Conservation (phyloP, 2,113 vertebrate genomes). For the Misgurnus anguillicaudatus region DNA sequence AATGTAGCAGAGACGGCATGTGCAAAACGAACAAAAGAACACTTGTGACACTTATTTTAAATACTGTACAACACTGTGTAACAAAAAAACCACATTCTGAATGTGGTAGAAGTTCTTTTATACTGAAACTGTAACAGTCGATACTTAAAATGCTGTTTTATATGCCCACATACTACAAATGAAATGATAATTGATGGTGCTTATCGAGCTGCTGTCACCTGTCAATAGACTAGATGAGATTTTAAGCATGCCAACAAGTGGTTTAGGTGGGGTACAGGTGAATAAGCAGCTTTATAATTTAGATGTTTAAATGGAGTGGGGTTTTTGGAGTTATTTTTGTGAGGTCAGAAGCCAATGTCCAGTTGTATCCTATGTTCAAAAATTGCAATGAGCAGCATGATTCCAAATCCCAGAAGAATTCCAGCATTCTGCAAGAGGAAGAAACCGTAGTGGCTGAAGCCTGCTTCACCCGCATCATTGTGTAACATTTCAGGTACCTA, state of each 20-base stretch:
- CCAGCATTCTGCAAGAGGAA: constrained; percentile 97
- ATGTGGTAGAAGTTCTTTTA: constrained; percentile 14
- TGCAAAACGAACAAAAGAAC: constrained; percentile 17
- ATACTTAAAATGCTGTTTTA: not conserved
- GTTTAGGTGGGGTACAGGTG: not conserved
- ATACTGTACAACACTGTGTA: not conserved
- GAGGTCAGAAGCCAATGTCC: constrained; percentile 80
- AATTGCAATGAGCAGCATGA: constrained; percentile 94
- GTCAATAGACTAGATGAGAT: not conserved
- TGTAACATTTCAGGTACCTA: constrained; percentile 98
- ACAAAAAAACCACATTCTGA: constrained; percentile 9
- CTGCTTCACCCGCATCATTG: constrained; percentile 93
- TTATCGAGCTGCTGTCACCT: not conserved
- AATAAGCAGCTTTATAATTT: not conserved
- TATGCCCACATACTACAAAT: not conserved
- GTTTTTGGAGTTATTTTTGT: not conserved
- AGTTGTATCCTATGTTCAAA: constrained; percentile 95
- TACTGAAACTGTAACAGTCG: constrained; percentile 10
- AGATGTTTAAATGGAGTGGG: not conserved
- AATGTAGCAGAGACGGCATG: constrained; percentile 30
- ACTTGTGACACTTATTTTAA: not conserved
- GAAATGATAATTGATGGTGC: not conserved
- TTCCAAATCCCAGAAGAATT: constrained; percentile 92
- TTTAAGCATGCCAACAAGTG: not conserved
- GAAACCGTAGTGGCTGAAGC: constrained; percentile 93